These are phyloP conservation scores for Trissolcus brochymenae DNA, from an alignment of 2,888 invertebrate genomes.

Conservation along the genomic window DNA sequence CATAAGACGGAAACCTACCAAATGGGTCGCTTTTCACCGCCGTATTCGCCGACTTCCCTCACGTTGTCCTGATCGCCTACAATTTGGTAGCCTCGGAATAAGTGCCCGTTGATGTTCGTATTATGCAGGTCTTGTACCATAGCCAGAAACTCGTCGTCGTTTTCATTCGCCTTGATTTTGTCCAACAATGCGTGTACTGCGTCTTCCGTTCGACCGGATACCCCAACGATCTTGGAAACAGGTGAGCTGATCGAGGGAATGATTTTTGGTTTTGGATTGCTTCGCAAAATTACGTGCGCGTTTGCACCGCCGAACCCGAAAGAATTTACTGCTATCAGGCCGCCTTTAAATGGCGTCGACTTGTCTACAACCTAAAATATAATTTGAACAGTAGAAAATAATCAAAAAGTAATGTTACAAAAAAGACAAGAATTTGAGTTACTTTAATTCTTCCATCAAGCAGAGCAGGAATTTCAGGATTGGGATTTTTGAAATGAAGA, in stretches of 20 bases:
- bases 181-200: slow-evolving; percentile 84
- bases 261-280: slow-evolving; percentile 84
- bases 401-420: background rate
- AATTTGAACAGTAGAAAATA: background rate
- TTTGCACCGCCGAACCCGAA: slow-evolving; percentile 99
- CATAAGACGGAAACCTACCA: slow-evolving; percentile 78
- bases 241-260: slow-evolving; percentile 78
- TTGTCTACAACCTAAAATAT: slow-evolving; percentile 83
- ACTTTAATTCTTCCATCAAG: slow-evolving; percentile 89
- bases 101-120: slow-evolving; percentile 85
- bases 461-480: slow-evolving; percentile 93
- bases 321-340: slow-evolving; percentile 95
- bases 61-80: slow-evolving; percentile 79
- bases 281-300: slow-evolving; percentile 91
- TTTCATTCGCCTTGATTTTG: slow-evolving; percentile 79
- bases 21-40: slow-evolving; percentile 84
- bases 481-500: slow-evolving; percentile 91
- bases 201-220: slow-evolving; percentile 91
- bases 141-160: slow-evolving; percentile 85
- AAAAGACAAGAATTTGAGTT: background rate
- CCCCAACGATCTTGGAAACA: slow-evolving; percentile 83
- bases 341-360: slow-evolving; percentile 91
- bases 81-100: slow-evolving; percentile 88
- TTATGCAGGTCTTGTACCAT: slow-evolving; percentile 86
- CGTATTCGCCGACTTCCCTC: slow-evolving; percentile 78